A percentile compares a stretch with the other conserved stretches of the same genome.
Conservation (phyloP, 2,113 vertebrate species). For the Nematolebias whitei region DNA sequence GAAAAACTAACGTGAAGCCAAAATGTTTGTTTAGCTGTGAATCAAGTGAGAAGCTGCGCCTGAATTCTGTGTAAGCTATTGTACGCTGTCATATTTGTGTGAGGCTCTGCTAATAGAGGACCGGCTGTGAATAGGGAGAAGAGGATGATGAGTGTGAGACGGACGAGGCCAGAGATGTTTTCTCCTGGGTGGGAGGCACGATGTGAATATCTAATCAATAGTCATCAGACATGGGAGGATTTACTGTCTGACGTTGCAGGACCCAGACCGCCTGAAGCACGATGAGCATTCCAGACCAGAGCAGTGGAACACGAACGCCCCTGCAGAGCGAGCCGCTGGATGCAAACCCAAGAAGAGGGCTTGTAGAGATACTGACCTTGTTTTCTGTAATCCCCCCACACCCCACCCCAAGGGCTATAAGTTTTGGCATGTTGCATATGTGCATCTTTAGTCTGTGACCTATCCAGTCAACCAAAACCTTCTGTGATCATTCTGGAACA, state of each 20-base stretch:
- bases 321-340: slow-evolving; percentile 15
- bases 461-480: not conserved
- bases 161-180: slow-evolving; percentile 40
- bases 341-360: slow-evolving; percentile 26
- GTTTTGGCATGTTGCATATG: not conserved
- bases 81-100: slow-evolving; percentile 27
- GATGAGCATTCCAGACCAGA: slow-evolving; percentile 50
- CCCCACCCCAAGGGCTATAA: not conserved
- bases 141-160: slow-evolving; percentile 48
- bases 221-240: slow-evolving; percentile 66
- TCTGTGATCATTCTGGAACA: no score
- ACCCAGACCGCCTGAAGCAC: slow-evolving; percentile 57
- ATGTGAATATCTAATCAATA: slow-evolving; percentile 76
- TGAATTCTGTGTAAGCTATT: slow-evolving; percentile 40
- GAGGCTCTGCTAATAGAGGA: slow-evolving; percentile 16
- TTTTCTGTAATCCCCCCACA: not conserved
- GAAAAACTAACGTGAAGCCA: slow-evolving; percentile 37
- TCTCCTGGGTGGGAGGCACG: slow-evolving; percentile 50
- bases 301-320: slow-evolving; percentile 59
- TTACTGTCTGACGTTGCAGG: slow-evolving; percentile 63
- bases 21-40: slow-evolving; percentile 39
- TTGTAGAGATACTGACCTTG: not conserved
- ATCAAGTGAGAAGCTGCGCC: slow-evolving; percentile 22
- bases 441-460: not conserved
- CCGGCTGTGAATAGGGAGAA: slow-evolving; percentile 31